phyloP scores from a whole-genome alignment of 2,113 vertebrate genomes.

The Carassius auratus region DNA sequence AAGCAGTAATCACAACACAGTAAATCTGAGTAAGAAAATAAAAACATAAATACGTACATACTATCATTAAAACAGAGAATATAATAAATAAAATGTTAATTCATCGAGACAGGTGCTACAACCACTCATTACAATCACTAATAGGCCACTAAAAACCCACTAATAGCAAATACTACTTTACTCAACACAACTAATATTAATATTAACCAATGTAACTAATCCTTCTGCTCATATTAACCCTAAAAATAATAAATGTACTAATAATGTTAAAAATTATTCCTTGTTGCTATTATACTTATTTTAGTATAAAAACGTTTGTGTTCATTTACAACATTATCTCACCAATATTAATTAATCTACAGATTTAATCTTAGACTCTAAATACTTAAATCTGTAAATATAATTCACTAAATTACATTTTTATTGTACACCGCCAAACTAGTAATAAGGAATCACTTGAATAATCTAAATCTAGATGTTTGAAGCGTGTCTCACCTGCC shows the following conservation, averaged over 20 bases:
- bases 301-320: not conserved
- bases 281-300: not conserved
- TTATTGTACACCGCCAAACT: not conserved
- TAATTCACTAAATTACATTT: not conserved
- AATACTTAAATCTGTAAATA: not conserved
- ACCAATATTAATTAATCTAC: too few relatives aligned
- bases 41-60: not conserved
- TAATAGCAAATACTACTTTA: not conserved
- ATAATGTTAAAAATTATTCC: not conserved
- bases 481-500: slow-evolving; percentile 82
- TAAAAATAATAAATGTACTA: too few relatives aligned
- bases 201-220: not conserved
- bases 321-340: not conserved
- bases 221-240: not conserved
- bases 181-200: not conserved
- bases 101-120: not conserved
- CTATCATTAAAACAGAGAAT: not conserved
- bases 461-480: not conserved
- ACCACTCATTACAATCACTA: not conserved
- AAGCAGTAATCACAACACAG: too few relatives aligned
- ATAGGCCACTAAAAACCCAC: not conserved
- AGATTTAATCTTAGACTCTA: too few relatives aligned
- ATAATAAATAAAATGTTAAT: not conserved
- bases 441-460: not conserved
- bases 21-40: not conserved